Evolutionary conservation across 2,797 vertebrate species (phyloP).

Genomic region (Selene dorsalis): DNA sequence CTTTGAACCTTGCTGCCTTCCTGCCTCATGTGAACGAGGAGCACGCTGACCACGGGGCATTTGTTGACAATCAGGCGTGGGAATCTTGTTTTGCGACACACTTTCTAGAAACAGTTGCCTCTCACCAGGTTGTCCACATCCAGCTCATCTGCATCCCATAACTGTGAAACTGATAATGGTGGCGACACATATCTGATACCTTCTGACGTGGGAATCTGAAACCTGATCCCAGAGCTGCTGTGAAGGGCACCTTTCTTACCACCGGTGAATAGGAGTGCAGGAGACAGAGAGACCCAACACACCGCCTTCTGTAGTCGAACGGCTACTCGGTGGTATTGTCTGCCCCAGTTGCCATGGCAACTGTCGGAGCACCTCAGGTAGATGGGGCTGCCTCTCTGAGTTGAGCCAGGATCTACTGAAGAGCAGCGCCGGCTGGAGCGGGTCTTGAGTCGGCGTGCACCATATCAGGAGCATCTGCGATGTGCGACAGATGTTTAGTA

Average conservation of each 20-base stretch:
- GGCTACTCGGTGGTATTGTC: constrained; percentile 56
- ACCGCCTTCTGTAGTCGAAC: constrained; percentile 24
- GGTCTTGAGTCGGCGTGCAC: not conserved
- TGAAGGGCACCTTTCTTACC: constrained; percentile 59
- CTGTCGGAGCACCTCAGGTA: constrained; percentile 56
- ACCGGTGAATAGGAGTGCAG: not conserved
- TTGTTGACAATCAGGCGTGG: not conserved
- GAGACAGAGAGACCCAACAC: constrained; percentile 1
- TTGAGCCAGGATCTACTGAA: constrained; percentile 13
- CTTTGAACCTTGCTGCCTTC: constrained; percentile 22
- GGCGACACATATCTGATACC: not conserved
- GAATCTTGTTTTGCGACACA: constrained; percentile 60
- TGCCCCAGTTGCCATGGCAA: constrained; percentile 76
- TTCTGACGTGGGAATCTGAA: constrained; percentile 46
- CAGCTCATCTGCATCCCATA: not conserved
- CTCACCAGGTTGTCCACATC: not conserved
- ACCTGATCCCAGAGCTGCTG: constrained; percentile 50
- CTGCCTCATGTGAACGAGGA: not conserved
- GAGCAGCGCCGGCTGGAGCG: constrained; percentile 4
- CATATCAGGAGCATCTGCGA: too few species aligned
- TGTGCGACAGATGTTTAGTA: too few species aligned
- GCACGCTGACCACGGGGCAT: not conserved
- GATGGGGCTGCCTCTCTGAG: constrained; percentile 21
- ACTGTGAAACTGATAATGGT: constrained; percentile 32
- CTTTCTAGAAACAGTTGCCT: constrained; percentile 26